Evolutionary conservation across 2,888 invertebrate genomes (phyloP).

Genomic region (Eudemis profundana): DNA sequence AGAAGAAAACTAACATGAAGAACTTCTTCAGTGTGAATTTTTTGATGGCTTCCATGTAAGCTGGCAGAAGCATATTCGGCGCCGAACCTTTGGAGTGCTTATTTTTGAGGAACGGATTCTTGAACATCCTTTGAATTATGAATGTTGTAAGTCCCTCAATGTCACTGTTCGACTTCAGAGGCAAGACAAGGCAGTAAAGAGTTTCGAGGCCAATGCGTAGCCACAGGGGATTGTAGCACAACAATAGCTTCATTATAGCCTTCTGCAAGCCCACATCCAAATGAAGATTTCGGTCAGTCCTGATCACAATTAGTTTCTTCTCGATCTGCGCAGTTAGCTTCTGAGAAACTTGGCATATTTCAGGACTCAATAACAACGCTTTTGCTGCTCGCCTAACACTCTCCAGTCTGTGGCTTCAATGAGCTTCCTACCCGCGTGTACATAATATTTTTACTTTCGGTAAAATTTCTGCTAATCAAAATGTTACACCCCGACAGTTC

Average conservation of each 20-base stretch:
- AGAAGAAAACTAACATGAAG: conserved; percentile 91
- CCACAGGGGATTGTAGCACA: conserved; percentile 96
- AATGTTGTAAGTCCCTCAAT: conserved; percentile 91
- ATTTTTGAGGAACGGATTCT: conserved; percentile 89
- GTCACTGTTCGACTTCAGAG: conserved; percentile 91
- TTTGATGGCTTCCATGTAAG: conserved; percentile 89
- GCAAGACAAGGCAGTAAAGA: conserved; percentile 90
- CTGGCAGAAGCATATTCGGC: conserved; percentile 87
- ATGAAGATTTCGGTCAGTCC: conserved; percentile 92
- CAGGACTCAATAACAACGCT: conserved; percentile 86
- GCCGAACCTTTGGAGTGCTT: conserved; percentile 82
- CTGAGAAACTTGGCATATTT: conserved; percentile 87
- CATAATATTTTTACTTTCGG: too few species aligned
- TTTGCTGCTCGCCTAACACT: conserved; percentile 88
- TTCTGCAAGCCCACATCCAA: conserved; percentile 93
- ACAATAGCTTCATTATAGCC: conserved; percentile 89
- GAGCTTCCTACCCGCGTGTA: too few species aligned
- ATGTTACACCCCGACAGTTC: too few species aligned
- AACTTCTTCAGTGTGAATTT: conserved; percentile 94
- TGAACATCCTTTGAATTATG: conserved; percentile 90
- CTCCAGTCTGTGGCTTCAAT: conserved; percentile 87
- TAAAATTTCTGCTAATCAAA: too few species aligned
- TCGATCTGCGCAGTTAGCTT: conserved; percentile 90
- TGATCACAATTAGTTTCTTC: conserved; percentile 89
- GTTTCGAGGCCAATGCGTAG: conserved; percentile 94